Evolutionary conservation across 2,888 invertebrate species (phyloP), one percentile per base, ranked within the genome.

Genomic region (Rhodophaea formosa): DNA sequence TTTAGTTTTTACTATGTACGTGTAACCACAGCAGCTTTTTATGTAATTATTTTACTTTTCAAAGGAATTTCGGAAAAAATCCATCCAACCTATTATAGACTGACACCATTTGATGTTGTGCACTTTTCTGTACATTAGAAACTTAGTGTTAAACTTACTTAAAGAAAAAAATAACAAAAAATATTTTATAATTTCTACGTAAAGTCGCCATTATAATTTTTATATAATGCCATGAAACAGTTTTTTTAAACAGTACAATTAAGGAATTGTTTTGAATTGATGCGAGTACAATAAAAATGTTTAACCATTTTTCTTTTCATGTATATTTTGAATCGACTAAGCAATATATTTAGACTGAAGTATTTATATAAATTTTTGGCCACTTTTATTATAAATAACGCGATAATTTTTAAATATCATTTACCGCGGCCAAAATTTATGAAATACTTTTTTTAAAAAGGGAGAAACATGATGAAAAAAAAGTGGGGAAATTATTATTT

Each of bases 61-160:
- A 58, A 71, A 69, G 70, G 67, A 71, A 65, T 68, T 79, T 70
- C 66, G 72, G 75, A 82, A 79, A 75, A 80, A 87, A 82, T 89
- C 90, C 90, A 91, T 90, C 90, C 90, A 86, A 85, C 81, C 84
- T 87, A 81, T 82, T 88, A 89, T 90, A 91, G 91, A 91, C 91
- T 90, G 91, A 91, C 91, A 88, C 91, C 75, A 81, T 75, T 86
- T 72, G 78, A 88, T 87, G 90, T 88, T 88, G 86, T 89, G 90
- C 90, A 90, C 91, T 81, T 80, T 77, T 82, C 81, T 80, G 83
- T 86, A 88, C 69, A 75, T 84, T 88, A 85, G 86, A 69, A 70
- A 72, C 57, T 73, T 86, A 88, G 88, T 71, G 68, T 68, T 76
- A 79, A 72, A 76, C 72, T 74, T 80, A 77, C 67, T 74, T 72